These are phyloP conservation scores for Neosalanx taihuensis DNA, from an alignment of 2,797 vertebrate genomes.

Conservation along the genomic window DNA sequence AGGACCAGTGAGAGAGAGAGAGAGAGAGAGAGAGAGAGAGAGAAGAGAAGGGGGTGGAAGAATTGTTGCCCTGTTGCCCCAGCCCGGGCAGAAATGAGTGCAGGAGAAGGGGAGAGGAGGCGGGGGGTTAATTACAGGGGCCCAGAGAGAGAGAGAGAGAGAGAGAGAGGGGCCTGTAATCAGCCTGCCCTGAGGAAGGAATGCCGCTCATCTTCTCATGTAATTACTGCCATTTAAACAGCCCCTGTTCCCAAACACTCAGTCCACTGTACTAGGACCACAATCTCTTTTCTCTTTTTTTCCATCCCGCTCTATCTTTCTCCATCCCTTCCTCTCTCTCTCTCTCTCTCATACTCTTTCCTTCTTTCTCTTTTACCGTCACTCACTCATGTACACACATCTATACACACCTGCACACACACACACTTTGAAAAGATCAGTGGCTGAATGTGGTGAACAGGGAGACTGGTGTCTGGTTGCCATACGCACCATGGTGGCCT, in stretches of 20 bases:
- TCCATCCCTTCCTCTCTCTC: neutral
- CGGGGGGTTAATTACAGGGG: conserved; percentile 77
- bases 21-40: conserved; percentile 50
- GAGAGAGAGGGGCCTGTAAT: conserved; percentile 76
- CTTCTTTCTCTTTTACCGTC: neutral
- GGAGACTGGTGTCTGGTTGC: neutral
- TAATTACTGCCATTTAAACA: conserved; percentile 81
- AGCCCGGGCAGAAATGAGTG: conserved; percentile 21
- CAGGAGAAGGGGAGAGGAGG: conserved; percentile 51
- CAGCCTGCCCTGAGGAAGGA: conserved; percentile 81
- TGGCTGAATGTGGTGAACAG: neutral
- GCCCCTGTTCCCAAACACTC: conserved; percentile 69
- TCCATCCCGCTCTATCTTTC: neutral
- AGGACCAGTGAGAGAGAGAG: conserved; percentile 36
- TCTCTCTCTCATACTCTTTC: neutral
- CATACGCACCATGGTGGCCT: conserved; percentile 28
- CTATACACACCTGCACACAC: neutral
- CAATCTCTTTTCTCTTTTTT: neutral
- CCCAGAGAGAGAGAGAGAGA: conserved; percentile 64
- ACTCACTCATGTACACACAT: too few species aligned
- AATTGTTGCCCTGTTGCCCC: conserved; percentile 3
- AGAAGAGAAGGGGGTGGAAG: conserved; percentile 32
- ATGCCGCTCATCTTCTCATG: conserved; percentile 83
- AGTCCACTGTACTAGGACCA: conserved; percentile 54
- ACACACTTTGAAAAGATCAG: neutral